These are phyloP conservation scores for Lindbergichthys nudifrons DNA, from an alignment of 2,797 vertebrate genomes.

Conservation along the genomic window DNA sequence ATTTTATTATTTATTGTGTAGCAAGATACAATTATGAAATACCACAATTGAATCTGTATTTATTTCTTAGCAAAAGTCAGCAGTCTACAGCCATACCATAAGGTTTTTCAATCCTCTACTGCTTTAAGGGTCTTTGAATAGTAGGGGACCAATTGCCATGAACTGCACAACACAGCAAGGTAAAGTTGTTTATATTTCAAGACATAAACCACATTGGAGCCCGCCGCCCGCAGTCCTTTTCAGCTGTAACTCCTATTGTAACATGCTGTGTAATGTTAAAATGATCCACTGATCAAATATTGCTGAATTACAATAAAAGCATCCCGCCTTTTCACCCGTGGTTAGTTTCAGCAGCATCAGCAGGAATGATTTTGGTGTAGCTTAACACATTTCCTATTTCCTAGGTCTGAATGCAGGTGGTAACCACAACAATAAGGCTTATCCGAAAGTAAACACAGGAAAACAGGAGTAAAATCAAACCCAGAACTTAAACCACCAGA, in stretches of 20 bases:
- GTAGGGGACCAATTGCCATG: background rate
- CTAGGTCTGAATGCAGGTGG: background rate
- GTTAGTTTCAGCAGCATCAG: background rate
- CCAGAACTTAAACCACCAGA: background rate
- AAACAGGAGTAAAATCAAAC: background rate
- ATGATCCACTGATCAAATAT: background rate
- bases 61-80: background rate
- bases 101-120: background rate
- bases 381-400: background rate
- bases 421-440: background rate
- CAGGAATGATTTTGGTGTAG: background rate
- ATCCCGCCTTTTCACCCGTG: background rate
- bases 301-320: constrained; percentile 3
- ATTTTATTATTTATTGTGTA: background rate
- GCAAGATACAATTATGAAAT: background rate
- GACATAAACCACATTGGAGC: background rate
- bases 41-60: background rate
- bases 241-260: background rate
- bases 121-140: background rate
- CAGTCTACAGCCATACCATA: background rate
- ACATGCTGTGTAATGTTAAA: background rate
- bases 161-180: constrained; percentile 3
- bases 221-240: constrained; percentile 1
- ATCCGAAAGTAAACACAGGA: background rate
- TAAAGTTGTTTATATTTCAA: background rate